These are phyloP conservation scores for Chloropsis cyanopogon DNA, from an alignment of 2,113 vertebrate species.

Conservation along the genomic window DNA sequence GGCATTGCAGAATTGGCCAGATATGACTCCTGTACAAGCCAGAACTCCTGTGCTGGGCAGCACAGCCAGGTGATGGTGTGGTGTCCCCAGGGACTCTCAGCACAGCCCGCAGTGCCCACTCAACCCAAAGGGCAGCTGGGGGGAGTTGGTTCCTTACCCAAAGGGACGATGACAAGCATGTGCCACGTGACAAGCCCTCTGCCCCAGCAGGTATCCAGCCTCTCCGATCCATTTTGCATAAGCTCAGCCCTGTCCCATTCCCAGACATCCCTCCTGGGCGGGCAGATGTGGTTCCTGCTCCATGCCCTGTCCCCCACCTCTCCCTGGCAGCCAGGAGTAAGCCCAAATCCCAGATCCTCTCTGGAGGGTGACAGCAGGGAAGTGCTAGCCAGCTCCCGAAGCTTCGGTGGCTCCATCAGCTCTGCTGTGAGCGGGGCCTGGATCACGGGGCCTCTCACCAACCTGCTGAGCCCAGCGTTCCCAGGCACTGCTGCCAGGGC, in stretches of 20 bases:
- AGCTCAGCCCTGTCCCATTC: background rate
- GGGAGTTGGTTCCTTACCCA: constrained; percentile 3
- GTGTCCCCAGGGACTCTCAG: background rate
- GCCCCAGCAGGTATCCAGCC: background rate
- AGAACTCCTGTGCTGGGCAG: background rate
- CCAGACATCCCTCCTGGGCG: background rate
- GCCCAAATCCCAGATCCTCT: background rate
- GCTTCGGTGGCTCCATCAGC: constrained; percentile 16
- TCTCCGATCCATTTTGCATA: fast-evolving
- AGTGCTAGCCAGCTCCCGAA: background rate
- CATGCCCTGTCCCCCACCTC: background rate
- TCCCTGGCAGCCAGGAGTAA: background rate
- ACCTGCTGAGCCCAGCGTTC: constrained; percentile 55
- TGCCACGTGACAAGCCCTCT: fast-evolving
- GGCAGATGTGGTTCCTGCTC: fast-evolving
- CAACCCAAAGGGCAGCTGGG: fast-evolving
- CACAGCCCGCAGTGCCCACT: background rate
- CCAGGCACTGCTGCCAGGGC: fast-evolving
- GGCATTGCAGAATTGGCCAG: background rate
- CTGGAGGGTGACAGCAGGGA: background rate
- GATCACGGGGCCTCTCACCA: background rate
- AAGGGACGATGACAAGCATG: background rate
- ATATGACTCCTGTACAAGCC: background rate
- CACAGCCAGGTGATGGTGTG: fast-evolving
- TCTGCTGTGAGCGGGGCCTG: background rate